phyloP scores from a whole-genome alignment of 2,797 vertebrate genomes.

The Sebastes alutus region DNA sequence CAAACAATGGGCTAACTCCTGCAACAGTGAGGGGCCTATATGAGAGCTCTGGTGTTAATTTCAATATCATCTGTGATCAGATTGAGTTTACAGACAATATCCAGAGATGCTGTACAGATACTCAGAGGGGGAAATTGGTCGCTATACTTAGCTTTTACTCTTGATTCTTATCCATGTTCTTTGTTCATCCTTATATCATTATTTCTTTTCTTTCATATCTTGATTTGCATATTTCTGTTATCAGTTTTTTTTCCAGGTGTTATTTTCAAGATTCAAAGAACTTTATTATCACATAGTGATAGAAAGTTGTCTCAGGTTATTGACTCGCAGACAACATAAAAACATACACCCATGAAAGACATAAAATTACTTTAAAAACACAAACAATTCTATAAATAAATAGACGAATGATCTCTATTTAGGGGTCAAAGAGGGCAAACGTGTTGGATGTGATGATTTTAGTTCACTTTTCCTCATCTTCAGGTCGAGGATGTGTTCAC shows the following conservation, averaged over 20 bases:
- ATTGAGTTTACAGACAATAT: neutral
- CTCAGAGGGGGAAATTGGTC: neutral
- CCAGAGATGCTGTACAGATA: neutral
- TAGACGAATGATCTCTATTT: too few relatives aligned
- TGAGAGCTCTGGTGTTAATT: slow-evolving; percentile 5
- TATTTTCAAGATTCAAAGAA: neutral
- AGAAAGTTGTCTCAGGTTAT: too few relatives aligned
- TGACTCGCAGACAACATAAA: too few relatives aligned
- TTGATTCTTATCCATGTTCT: neutral
- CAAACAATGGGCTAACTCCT: slow-evolving; percentile 9
- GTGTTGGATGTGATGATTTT: slow-evolving; percentile 9
- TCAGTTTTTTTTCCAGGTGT: neutral
- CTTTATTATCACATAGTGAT: too few relatives aligned
- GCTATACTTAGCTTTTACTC: neutral
- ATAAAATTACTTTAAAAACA: too few relatives aligned
- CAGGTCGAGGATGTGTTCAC: slow-evolving; percentile 13
- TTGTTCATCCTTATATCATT: neutral
- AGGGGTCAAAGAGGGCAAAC: neutral
- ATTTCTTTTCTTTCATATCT: neutral
- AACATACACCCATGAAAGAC: too few relatives aligned
- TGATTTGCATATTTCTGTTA: neutral
- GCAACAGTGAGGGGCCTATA: neutral
- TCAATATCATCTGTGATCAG: slow-evolving; percentile 5
- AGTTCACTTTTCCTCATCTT: slow-evolving; percentile 5
- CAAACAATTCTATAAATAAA: too few relatives aligned